A percentile compares a stretch with the other conserved stretches of the same genome.
Evolutionary conservation across 2,888 invertebrate species (phyloP).

Genomic region (Bruchidius siliquastri): DNA sequence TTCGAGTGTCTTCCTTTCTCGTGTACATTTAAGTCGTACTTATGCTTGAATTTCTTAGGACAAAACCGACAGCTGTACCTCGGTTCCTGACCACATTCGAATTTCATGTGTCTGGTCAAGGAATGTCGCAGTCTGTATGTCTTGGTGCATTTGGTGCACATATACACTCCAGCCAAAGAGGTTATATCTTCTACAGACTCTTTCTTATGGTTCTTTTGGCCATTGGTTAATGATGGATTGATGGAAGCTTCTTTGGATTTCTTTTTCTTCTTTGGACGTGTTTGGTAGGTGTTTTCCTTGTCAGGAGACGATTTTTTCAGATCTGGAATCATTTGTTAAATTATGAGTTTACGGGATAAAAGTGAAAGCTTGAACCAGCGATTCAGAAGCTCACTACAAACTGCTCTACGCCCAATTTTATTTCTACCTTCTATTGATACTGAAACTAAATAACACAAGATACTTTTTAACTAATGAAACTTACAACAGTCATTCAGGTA

Average conservation of each 20-base stretch:
- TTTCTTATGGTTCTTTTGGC: neutral
- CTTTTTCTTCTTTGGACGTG: constrained; percentile 18
- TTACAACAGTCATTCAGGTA: no score
- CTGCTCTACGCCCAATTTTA: neutral
- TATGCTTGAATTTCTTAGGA: constrained; percentile 55
- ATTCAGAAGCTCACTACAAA: neutral
- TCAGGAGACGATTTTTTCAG: constrained; percentile 1
- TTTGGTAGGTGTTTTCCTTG: constrained; percentile 21
- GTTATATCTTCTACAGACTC: constrained; percentile 16
- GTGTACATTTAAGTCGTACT: constrained; percentile 50
- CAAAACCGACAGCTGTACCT: constrained; percentile 60
- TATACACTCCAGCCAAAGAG: constrained; percentile 30
- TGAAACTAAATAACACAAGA: neutral
- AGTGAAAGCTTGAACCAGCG: neutral
- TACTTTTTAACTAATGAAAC: no score
- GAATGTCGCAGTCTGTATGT: constrained; percentile 50
- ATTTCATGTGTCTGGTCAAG: constrained; percentile 51
- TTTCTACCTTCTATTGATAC: neutral
- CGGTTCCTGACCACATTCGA: constrained; percentile 55
- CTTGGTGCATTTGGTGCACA: constrained; percentile 51
- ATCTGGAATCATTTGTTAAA: neutral
- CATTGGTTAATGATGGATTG: neutral
- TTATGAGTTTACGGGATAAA: neutral
- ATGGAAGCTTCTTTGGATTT: neutral
- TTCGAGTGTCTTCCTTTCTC: constrained; percentile 39